A percentile compares a stretch with the other conserved stretches of the same genome.
phyloP scores from a whole-genome alignment of 2,888 invertebrate genomes.

The Epirrhoe tristata region DNA sequence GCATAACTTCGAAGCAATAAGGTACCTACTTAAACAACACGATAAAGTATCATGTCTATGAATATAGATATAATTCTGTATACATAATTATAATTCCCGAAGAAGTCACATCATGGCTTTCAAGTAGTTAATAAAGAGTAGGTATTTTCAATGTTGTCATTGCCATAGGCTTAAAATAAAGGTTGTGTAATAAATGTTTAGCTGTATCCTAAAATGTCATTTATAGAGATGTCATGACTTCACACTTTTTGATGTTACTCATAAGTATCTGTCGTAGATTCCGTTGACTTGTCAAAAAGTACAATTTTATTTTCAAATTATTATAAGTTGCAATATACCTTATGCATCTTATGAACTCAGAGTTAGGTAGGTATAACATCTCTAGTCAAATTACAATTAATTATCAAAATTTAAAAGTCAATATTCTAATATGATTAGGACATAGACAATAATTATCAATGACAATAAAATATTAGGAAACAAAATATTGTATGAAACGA shows the following conservation, averaged over 20 bases:
- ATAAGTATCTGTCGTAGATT: slow-evolving; percentile 16
- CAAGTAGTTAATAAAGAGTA: background rate
- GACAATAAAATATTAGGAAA: slow-evolving; percentile 17
- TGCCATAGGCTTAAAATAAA: slow-evolving; percentile 58
- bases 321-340: no score
- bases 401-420: slow-evolving; percentile 49
- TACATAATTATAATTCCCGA: no score
- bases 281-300: background rate
- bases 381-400: no score
- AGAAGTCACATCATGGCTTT: background rate
- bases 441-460: slow-evolving; percentile 41
- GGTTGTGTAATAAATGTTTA: slow-evolving; percentile 65
- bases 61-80: no score
- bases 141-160: slow-evolving; percentile 1
- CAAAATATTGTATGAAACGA: slow-evolving; percentile 24
- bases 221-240: slow-evolving; percentile 22
- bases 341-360: no score
- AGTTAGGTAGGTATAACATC: no score
- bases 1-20: no score
- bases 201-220: slow-evolving; percentile 29
- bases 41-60: no score
- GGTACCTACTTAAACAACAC: no score
- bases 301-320: no score
- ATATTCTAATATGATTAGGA: slow-evolving; percentile 33
- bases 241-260: slow-evolving; percentile 27